phyloP scores from a whole-genome alignment of 2,113 vertebrate species.

The Loxodonta africana region DNA sequence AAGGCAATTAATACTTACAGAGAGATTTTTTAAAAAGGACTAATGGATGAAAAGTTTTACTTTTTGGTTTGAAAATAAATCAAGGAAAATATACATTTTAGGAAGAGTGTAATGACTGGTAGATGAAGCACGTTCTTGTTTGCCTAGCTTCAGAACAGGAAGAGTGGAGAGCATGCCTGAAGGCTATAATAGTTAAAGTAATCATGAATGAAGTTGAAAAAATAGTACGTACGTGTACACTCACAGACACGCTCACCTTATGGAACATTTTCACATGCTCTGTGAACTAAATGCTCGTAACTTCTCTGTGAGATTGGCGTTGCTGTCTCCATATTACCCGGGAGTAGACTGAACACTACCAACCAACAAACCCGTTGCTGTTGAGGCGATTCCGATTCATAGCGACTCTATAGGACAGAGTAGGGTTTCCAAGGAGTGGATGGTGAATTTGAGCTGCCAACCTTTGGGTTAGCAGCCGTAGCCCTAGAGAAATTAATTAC shows the following conservation, averaged over 20 bases:
- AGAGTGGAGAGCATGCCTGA: not conserved
- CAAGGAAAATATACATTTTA: not conserved
- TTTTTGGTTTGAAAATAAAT: not conserved
- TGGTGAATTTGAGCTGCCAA: no score
- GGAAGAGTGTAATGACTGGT: not conserved
- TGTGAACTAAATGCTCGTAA: not conserved
- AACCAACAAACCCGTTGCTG: no score
- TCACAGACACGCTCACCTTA: no score
- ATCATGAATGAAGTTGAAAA: no score
- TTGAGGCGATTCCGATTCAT: no score
- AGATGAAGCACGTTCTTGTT: not conserved
- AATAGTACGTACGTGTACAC: fast-evolving
- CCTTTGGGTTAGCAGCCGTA: no score
- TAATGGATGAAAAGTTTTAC: not conserved
- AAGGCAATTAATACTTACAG: not conserved
- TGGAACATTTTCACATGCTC: not conserved
- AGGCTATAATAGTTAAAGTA: not conserved
- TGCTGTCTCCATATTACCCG: fast-evolving
- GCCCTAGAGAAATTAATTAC: no score
- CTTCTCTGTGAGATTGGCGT: fast-evolving
- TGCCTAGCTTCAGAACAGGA: not conserved
- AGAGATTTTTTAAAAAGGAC: not conserved
- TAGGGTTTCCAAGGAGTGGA: no score
- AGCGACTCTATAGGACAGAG: no score
- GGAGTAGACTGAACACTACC: not conserved